Base-by-base conservation (phyloP, 2,888 invertebrate genomes). In the Heliconius aoede region DNA sequence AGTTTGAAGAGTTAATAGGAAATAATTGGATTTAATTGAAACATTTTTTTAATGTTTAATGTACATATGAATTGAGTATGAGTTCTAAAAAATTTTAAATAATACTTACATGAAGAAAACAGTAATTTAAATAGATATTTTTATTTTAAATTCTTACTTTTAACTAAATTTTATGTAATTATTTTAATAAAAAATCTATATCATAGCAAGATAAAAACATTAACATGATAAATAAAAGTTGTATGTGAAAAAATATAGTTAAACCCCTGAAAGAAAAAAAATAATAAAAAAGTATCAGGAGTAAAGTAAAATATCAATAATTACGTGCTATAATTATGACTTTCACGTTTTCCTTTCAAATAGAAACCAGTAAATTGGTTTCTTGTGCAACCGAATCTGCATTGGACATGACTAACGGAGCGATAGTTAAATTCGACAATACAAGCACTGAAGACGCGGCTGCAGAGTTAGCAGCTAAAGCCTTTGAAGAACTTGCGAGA, bases 361-460 rank as follows among this genome's bases (percentile, higher is more conserved):
- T 79, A 87, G 87, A 90, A 83, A 86, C 80, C 61, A 82, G 76
- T n/a, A 82, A 81, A 36, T 79, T 93, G 30, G 88, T 93, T 40
- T 81, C 83, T 2, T 89, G 88, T 36, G 90, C 89, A 26, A 86
- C 91, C 24, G 89, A 88, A 15, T 89, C 89, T 1, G 91, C 93
- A 0, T 77, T 91, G n/a, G 87, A 88, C 74, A 87, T 93, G 77
- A 86, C 90, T 3, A 82, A 83, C 28, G 87, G 83, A 46, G 94
- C 94, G n/a, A 81, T 92, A 11, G 84, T 86, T 1, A 86, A 89
- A 18, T 82, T 92, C 58, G 93, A 92, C 58, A 85, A 88, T 2
- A 85, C 86, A 18, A 87, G 85, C 67, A 83, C 89, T 15, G 88
- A 86, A 58, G 91, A 92, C 58, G 83, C 88, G 13, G 88, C 91